Base-by-base conservation (phyloP, 2,888 invertebrate genomes). In the Oeneis ivallda region DNA sequence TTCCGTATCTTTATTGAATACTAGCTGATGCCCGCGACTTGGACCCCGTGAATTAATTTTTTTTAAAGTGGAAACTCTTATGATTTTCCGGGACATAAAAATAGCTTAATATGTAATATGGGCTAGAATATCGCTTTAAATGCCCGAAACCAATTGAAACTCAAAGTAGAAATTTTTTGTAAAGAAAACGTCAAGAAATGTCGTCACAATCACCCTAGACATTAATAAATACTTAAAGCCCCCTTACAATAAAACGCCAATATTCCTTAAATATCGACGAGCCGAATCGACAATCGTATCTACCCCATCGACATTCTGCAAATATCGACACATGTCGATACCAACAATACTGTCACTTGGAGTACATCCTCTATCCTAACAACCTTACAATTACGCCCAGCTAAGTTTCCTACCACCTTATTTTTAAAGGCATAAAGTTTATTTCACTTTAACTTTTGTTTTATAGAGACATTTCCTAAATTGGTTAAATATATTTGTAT, bases 261-360 rank as follows among this genome's bases (percentile, higher is more conserved):
- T 49, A 65, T 65, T 61, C 65, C 67, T 67, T 67, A 67, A 65
- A 61, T 61, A 70, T 65, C 63, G 43, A 52, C 63, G 37, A 47
- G 52, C 58, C 63, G 41, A 61, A 63, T 72, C 76, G 73, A 75
- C 76, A 76, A 75, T 77, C 72, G 75, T 72, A 77, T 77, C 73
- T 71, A 72, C 66, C 71, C 69, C 67, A 66, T 68, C 70, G 69
- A 71, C 68, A 62, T 70, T 65, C 70, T 63, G 67, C 64, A 71
- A 71, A 71, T 72, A 75, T 75, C 73, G 88, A 86, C 89, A 89
- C 86, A 89, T 87, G 86, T 84, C 85, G 84, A 82, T 81, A 71
- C 70, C 79, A 79, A 87, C 88, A 86, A 87, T 84, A 75, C 74
- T 65, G 72, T 74, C 70, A 72, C 74, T 72, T 79, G 72, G 75